Base-by-base conservation (phyloP, 2,797 vertebrate species). In the Cyprinodon diabolis region DNA sequence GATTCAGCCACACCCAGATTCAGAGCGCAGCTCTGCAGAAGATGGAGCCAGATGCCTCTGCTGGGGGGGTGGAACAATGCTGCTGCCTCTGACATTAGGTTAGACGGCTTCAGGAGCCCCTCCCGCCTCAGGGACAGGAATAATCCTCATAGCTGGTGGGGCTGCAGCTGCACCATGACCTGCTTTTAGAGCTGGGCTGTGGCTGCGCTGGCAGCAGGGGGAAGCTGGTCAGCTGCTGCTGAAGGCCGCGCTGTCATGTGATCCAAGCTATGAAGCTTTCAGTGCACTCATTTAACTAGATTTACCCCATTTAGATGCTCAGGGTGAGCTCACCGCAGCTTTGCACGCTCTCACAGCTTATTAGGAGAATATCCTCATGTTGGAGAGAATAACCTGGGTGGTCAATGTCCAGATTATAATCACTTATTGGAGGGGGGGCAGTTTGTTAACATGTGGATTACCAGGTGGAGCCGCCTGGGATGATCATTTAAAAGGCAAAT, bases 51-150 rank as follows among this genome's bases (percentile, higher is more conserved):
- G 51, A 72, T 72, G 55, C 54, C 54, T 66, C 52, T n/a, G 43
- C 25, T 51, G 25, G 60, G 2, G 6, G 68, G 47, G 71, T 55
- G 52, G 43, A 72, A 72, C 49, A 68, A 77, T 52, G 71, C 66
- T 74, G 69, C 69, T 17, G 82, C 52, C 52, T 30, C 30, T 81
- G 76, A 76, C 71, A 71, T 81, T 63, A 69, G 75, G 68, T 63
- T 57, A 60, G 69, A 51, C 45, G 74, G 74, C 40, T 70, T 55
- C 56, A 21, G 17, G 56, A 60, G 51, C 35, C 57, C 71, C 47
- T 10, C 37, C 21, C 30, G 30, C 47, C 47, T 30, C 45, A 0
- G 72, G 67, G 54, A n/a, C 62, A 35, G 43, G 37, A 40, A 54
- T 69, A 55, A 76, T 80, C 70, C 66, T 65, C 10, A 17, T 23